Conservation (phyloP, 2,113 vertebrate species). For the Passer domesticus region DNA sequence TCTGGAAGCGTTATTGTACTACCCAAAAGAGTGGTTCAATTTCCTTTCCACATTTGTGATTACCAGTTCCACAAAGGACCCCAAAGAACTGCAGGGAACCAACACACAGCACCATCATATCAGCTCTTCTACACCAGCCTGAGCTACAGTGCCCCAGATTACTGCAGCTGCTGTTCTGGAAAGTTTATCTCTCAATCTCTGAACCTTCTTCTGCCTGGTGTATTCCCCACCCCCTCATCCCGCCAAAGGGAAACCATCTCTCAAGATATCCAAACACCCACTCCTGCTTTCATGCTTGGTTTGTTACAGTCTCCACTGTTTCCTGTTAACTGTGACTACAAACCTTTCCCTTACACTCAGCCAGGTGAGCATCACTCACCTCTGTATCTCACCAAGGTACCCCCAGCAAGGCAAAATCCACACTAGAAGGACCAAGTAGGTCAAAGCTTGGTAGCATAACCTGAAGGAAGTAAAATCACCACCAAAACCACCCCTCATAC, state of each 20-base stretch:
- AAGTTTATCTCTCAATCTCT: slow-evolving; percentile 29
- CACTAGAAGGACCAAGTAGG: not conserved
- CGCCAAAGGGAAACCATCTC: slow-evolving; percentile 60
- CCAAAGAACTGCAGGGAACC: not conserved
- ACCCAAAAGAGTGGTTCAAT: not conserved
- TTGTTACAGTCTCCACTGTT: slow-evolving; percentile 59
- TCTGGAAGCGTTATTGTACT: not conserved
- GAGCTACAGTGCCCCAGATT: not conserved
- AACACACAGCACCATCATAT: not conserved
- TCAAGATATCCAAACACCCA: slow-evolving; percentile 69
- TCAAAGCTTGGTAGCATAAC: not conserved
- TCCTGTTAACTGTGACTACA: slow-evolving; percentile 43
- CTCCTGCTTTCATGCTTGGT: slow-evolving; percentile 47
- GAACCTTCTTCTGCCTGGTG: slow-evolving; percentile 24
- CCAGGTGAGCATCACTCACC: not conserved
- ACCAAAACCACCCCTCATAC: not conserved
- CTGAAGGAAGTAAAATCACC: not conserved
- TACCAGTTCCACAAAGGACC: not conserved
- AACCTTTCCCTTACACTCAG: slow-evolving; percentile 21
- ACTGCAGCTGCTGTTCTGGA: not conserved
- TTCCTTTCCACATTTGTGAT: not conserved
- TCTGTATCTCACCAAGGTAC: not conserved
- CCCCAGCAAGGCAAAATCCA: not conserved
- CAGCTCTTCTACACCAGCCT: not conserved
- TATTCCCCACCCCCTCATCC: slow-evolving; percentile 70